Evolutionary conservation across 1,140 invertebrate species (phyloP), one percentile per base, ranked within the genome.

Genomic region (Cepaea nemoralis): DNA sequence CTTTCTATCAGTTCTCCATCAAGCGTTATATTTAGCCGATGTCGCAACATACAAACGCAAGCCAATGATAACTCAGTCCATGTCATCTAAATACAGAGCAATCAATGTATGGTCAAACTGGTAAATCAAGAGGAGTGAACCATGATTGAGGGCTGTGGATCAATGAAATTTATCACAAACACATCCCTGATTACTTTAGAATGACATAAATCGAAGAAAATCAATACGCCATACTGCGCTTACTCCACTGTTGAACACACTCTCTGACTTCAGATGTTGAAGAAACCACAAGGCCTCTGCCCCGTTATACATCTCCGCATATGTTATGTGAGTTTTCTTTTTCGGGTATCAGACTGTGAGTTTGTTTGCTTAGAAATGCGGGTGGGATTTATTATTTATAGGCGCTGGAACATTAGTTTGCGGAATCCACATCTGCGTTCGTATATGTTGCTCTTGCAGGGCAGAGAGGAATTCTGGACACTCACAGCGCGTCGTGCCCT

Each of bases 111-210:
- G 50, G 50, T 55, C 50, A 55, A 22, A 3, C 50, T 55, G 19
- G 50, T 8, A 19, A 55, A 55, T 14, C 50, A 55, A 5, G 50
- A 3, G n/a, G 50, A 55, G 2, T 14, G 50, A 55, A 55, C 8
- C n/a, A 55, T 55, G 50, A 55, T 55, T 55, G 50, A 55, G 22
- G 22, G 19, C 19, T 24, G 50, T 55, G 50, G 16, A 24, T 50
- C 39, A 42, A 19, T 33, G 73, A 75, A 45, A 75, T 48, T 75
- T 5, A 45, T 48, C 22, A 24, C 42, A 73, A 80, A 27, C 5
- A 55, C n/a, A 24, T 55, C 50, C 50, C 8, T 37, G 19, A 70
- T 31, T 40, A 27, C 14, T 8, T 50, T 63, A 37, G 35, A 50
- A 39, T n/a, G 24, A 63, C 16, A 31, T 8, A 12, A 8, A n/a